These are phyloP conservation scores for Stichodactyla mertensii DNA, from an alignment of 64 coral and sea anemone genomes.

Conservation along the genomic window DNA sequence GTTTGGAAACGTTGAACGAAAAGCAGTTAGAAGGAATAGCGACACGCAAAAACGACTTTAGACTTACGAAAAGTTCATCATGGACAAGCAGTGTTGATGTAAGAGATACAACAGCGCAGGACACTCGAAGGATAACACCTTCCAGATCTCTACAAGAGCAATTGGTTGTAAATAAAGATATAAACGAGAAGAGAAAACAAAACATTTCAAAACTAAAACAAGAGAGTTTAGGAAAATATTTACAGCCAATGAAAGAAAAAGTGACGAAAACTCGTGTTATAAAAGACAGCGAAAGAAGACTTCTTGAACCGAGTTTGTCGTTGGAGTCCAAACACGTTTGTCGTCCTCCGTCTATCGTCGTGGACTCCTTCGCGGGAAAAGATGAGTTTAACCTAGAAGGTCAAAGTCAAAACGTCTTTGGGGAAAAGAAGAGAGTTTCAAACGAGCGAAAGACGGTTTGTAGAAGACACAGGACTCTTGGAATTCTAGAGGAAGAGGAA, in stretches of 20 bases:
- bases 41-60: neutral
- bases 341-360: neutral
- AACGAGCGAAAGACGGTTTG: neutral
- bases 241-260: neutral
- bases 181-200: neutral
- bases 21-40: neutral
- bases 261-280: neutral
- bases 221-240: neutral
- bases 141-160: neutral
- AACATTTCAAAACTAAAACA: neutral
- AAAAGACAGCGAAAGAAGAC: neutral
- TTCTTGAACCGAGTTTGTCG: too few relatives aligned
- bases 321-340: too few relatives aligned
- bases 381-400: neutral
- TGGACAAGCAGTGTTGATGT: neutral
- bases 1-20: neutral
- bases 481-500: neutral
- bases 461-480: neutral
- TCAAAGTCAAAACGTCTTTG: neutral
- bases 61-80: neutral
- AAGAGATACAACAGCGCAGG: neutral
- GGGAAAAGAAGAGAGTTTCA: neutral
- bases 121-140: neutral
- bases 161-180: neutral
- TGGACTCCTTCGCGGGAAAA: neutral